Evolutionary conservation across 1,140 invertebrate genomes (phyloP).

Genomic region (Drosophila tani): DNA sequence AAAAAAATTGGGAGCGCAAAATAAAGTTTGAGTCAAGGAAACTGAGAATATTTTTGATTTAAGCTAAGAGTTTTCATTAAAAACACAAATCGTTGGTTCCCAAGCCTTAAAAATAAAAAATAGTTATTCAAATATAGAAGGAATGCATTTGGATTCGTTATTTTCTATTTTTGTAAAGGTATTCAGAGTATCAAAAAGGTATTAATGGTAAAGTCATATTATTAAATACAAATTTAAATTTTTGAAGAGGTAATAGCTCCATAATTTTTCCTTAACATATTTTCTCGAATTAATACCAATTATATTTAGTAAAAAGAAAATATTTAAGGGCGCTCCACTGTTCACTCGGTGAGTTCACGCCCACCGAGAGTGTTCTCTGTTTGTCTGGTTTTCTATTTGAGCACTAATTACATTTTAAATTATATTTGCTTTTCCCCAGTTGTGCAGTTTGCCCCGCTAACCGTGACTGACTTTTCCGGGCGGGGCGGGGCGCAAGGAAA

Average conservation of each 20-base stretch:
- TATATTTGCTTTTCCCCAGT: conserved; percentile 77
- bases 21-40: neutral
- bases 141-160: too few species aligned
- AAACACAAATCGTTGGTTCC: too few species aligned
- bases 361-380: conserved; percentile 55
- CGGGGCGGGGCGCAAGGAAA: neutral
- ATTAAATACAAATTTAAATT: neutral
- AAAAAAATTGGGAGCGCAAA: neutral
- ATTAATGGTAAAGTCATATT: too few species aligned
- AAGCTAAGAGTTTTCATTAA: too few species aligned
- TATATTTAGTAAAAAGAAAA: neutral
- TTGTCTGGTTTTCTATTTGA: conserved; percentile 83
- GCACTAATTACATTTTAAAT: conserved; percentile 84
- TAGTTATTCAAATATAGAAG: too few species aligned
- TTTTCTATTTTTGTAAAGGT: too few species aligned
- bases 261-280: too few species aligned
- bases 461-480: conserved; percentile 57
- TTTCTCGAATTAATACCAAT: neutral
- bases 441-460: conserved; percentile 50
- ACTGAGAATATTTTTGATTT: neutral
- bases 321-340: neutral
- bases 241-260: accelerated
- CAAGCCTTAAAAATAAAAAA: too few species aligned
- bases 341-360: conserved; percentile 8
- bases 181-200: too few species aligned